phyloP scores from a whole-genome alignment of 1,140 invertebrate species.

The Magallana angulata region DNA sequence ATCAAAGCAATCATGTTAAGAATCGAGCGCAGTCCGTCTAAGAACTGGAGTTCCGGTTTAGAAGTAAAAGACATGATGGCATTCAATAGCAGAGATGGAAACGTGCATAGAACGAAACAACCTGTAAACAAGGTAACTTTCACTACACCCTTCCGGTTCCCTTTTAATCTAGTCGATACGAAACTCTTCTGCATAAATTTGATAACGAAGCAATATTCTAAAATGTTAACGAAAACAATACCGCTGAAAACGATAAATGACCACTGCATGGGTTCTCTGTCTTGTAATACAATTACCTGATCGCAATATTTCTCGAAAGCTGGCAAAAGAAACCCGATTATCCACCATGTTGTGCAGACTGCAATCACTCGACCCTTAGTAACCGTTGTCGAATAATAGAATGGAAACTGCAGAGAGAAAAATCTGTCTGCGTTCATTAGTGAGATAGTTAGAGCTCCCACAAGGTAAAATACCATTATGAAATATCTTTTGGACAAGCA shows the following conservation, averaged over 20 bases:
- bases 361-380: neutral
- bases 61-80: neutral
- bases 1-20: neutral
- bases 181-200: neutral
- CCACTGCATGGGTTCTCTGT: neutral
- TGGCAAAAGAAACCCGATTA: neutral
- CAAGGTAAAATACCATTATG: neutral
- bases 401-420: neutral
- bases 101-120: neutral
- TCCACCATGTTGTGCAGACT: neutral
- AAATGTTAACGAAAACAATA: neutral
- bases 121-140: neutral
- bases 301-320: neutral
- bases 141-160: neutral
- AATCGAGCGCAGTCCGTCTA: neutral
- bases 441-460: neutral
- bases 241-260: neutral
- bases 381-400: neutral
- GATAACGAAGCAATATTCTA: neutral
- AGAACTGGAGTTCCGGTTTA: neutral
- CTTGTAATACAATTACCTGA: neutral
- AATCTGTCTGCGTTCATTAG: neutral
- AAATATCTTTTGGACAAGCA: neutral
- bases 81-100: neutral
- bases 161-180: neutral